Percentiles rank a stretch among this genome's conserved stretches.
These are phyloP conservation scores for Muraenolepis orangiensis DNA, from an alignment of 2,797 vertebrate genomes.

Conservation along the genomic window DNA sequence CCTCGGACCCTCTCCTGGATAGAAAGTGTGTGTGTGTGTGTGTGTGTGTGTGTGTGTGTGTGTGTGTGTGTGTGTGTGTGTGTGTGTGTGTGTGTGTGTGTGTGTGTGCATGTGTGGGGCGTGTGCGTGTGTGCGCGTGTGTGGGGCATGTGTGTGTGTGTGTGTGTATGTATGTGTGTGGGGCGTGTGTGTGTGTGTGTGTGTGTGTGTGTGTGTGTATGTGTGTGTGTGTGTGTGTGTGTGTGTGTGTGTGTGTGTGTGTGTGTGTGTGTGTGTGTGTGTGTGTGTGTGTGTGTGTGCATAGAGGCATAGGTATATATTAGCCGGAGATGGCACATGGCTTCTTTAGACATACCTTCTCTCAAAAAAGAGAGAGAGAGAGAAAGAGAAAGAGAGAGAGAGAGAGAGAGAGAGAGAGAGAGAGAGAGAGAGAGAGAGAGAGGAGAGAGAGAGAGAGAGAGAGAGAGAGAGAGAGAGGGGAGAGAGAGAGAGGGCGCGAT, in stretches of 20 bases:
- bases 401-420: constrained; percentile 6
- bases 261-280: too few relatives aligned
- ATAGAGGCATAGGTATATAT: neutral
- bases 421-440: neutral
- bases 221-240: too few relatives aligned
- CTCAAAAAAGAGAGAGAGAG: neutral
- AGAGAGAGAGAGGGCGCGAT: constrained; percentile 34
- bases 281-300: neutral
- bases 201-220: too few relatives aligned
- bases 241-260: too few relatives aligned
- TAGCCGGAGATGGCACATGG: neutral
- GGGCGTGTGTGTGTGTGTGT: too few relatives aligned
- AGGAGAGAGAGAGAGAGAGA: neutral
- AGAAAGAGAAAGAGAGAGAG: neutral
- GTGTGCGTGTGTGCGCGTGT: too few relatives aligned
- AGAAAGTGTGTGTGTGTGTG: neutral
- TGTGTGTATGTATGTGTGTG: neutral
- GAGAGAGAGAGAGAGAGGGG: neutral
- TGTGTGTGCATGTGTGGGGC: neutral
- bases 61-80: neutral
- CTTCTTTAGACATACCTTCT: neutral
- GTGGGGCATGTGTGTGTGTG: too few relatives aligned
- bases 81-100: neutral
- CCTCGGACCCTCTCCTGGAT: neutral
- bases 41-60: neutral